Evolutionary conservation across 2,888 invertebrate genomes (phyloP).

Genomic region (Eupithecia centaureata): DNA sequence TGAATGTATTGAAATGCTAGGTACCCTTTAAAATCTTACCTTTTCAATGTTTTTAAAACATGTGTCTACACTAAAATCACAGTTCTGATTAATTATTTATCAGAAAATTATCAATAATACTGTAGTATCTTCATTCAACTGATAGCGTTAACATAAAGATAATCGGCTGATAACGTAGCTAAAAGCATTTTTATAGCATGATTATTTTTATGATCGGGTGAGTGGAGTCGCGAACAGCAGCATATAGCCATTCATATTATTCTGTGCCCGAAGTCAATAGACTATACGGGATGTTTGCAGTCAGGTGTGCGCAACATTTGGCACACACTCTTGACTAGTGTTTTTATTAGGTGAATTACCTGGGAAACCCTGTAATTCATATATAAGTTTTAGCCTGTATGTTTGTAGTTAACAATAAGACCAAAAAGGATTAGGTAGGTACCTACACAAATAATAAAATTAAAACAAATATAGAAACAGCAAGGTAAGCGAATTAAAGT

Average conservation of each 20-base stretch:
- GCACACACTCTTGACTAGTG: neutral
- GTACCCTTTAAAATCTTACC: slow-evolving; percentile 5
- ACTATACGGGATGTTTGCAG: slow-evolving; percentile 24
- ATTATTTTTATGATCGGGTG: neutral
- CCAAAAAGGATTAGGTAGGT: too few species aligned
- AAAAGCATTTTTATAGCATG: neutral
- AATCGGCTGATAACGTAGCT: neutral
- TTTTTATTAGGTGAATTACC: too few species aligned
- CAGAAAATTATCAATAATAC: slow-evolving; percentile 19
- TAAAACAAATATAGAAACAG: too few species aligned
- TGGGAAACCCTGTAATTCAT: too few species aligned
- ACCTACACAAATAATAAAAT: too few species aligned
- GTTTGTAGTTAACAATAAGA: too few species aligned
- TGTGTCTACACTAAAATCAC: slow-evolving; percentile 21
- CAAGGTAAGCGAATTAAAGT: too few species aligned
- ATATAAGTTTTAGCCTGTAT: too few species aligned
- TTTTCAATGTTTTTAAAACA: slow-evolving; percentile 9
- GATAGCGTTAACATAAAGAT: slow-evolving; percentile 8
- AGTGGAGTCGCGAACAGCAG: neutral
- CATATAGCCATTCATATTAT: neutral
- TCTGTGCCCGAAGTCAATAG: slow-evolving; percentile 13
- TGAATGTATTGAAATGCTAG: too few species aligned
- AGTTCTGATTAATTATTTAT: slow-evolving; percentile 21
- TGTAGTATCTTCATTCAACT: slow-evolving; percentile 13
- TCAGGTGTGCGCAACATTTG: slow-evolving; percentile 33